phyloP scores from a whole-genome alignment of 2,113 vertebrate genomes.

The Meleagris gallopavo region DNA sequence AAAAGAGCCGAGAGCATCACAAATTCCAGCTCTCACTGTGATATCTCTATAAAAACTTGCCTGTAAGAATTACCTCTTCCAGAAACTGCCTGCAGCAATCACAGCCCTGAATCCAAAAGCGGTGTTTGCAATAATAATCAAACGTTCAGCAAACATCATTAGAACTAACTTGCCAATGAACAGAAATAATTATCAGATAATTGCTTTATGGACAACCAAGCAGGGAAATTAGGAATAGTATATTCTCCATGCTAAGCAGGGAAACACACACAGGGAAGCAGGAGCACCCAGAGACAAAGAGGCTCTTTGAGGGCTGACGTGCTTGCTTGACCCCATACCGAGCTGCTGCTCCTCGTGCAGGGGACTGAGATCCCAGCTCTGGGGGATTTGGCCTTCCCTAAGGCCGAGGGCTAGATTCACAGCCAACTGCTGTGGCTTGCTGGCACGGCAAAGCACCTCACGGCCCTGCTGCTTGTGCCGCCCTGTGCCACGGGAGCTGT shows the following conservation, averaged over 20 bases:
- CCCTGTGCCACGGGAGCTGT: fast-evolving
- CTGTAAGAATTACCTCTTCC: background rate
- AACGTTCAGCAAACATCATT: constrained; percentile 40
- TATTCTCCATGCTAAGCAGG: background rate
- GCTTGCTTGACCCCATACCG: fast-evolving
- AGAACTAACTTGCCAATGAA: constrained; percentile 1
- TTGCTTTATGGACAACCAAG: background rate
- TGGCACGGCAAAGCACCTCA: no score
- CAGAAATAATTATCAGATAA: constrained; percentile 26
- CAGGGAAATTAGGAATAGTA: background rate
- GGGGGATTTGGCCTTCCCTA: fast-evolving
- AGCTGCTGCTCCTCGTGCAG: background rate
- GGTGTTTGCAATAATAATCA: background rate
- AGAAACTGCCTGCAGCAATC: background rate
- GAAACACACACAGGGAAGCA: background rate
- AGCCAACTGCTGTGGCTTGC: background rate
- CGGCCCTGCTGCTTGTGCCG: fast-evolving
- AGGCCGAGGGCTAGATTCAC: fast-evolving
- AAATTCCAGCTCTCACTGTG: background rate
- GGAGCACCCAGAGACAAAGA: background rate
- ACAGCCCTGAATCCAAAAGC: background rate
- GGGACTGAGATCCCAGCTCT: background rate
- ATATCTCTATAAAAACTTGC: background rate
- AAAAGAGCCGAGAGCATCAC: background rate
- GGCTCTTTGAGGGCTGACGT: background rate